Base-by-base conservation (phyloP, 1,140 invertebrate species). In the Drosophila jambulina region DNA sequence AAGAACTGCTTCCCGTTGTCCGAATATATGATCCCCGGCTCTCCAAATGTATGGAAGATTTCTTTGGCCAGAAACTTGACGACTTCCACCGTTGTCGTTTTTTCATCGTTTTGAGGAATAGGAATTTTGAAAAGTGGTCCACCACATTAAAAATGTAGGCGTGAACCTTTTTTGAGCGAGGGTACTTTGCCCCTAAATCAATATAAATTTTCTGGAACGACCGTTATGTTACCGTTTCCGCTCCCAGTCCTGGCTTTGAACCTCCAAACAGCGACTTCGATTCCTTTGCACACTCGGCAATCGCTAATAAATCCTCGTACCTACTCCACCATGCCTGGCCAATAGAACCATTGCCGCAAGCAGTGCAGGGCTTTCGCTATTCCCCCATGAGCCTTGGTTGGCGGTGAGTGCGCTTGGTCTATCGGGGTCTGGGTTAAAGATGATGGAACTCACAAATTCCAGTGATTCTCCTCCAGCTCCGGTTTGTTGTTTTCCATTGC, bases 201-300 rank as follows among this genome's bases (percentile, higher is more conserved):
- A 46, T 38, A 10, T 70, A 54, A 0, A 63, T 1, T 4, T 63
- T 54, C 21, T 63, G 67, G 13, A 70, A 70, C 0, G 59, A 23
- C 1, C 46, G 17, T 2, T 63, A 29, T 0, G 64, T 60, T 13
- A 49, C 4, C 0, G 46, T 58, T 9, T 60, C 45, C 1, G 12
- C 12, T 25, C 56, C 56, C 0, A 29, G 46, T 60, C 7, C 13
- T 15, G 21, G 54, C 17, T 48, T 43, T 6, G 19, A 2, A 12
- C 42, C 42, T 21, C n/a, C 9, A 17, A 12, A 19, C 42, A 43
- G 12, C 0, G 19, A 5, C 10, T 65, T 65, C 3, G 29, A 21
- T 2, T 36, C 40, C 19, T 58, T 58, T 58, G 17, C 64, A 36
- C 4, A 48, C 13, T 3, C 15, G 7, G 6, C 64, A 59, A 0